A percentile compares a stretch with the other conserved stretches of the same genome.
Evolutionary conservation across 2,797 vertebrate species (phyloP).

Genomic region (Eremophila alpestris): DNA sequence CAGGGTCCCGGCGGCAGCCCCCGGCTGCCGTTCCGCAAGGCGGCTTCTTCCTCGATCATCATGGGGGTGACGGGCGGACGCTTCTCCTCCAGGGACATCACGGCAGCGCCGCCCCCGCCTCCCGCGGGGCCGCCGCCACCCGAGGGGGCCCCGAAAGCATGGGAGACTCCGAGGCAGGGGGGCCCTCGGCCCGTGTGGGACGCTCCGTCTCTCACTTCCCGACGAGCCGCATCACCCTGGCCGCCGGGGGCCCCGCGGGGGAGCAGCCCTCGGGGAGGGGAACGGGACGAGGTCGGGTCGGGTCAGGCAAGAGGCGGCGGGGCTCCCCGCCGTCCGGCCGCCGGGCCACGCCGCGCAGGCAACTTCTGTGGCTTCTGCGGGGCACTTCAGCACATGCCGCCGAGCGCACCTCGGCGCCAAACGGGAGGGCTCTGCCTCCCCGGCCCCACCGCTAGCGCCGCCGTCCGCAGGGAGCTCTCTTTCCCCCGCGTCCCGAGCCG

Average conservation of each 20-base stretch:
- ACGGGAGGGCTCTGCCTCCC: not conserved
- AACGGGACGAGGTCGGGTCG: not conserved
- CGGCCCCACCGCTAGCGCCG: not conserved
- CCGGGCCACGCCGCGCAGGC: not conserved
- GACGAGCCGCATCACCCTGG: not conserved
- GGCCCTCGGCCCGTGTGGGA: not conserved
- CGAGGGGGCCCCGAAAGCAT: conserved; percentile 38
- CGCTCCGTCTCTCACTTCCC: not conserved
- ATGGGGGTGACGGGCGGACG: conserved; percentile 72
- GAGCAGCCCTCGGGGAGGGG: not conserved
- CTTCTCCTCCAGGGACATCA: conserved; percentile 81
- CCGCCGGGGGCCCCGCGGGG: not conserved
- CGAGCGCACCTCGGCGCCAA: conserved; percentile 7
- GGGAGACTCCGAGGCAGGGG: not conserved
- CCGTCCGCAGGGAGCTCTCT: not conserved
- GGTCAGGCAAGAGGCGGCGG: not conserved
- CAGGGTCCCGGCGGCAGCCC: conserved; percentile 75
- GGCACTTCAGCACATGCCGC: conserved; percentile 48
- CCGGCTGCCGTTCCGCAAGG: conserved; percentile 85
- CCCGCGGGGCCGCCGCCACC: conserved; percentile 60
- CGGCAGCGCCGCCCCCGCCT: conserved; percentile 64
- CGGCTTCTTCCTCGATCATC: conserved; percentile 86
- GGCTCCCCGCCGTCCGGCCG: not conserved
- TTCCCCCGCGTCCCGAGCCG: not conserved
- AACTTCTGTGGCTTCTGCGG: conserved; percentile 15